Evolutionary conservation across 2,888 invertebrate genomes (phyloP), one percentile per base, ranked within the genome.

Genomic region (Phalera bucephala): DNA sequence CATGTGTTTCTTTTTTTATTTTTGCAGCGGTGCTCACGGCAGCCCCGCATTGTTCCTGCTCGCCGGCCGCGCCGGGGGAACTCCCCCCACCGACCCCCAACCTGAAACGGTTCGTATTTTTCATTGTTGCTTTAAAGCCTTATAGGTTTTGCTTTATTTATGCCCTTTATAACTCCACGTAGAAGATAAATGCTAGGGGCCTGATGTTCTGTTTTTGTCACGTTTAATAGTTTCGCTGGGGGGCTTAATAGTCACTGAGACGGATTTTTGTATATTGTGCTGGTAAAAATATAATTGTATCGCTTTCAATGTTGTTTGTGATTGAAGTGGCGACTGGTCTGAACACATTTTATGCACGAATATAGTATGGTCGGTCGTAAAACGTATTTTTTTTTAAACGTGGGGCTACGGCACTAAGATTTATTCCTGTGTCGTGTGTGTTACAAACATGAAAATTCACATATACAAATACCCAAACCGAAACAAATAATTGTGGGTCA

Each of bases 91-190:
- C 63, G 58, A 68, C 65, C 56, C 74, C 77, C 78, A 52, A 73
- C 83, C 74, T 77, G 81, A 85, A 87, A 84, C 85, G 87, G 88
- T 88, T 79, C 84, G 88, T 88, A 88, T 88, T 88, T 88, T 88
- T 89, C 87, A 87, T 87, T 87, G 88, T 87, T 87, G 82, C 83
- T 86, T 80, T 85, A 84, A 82, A 86, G 76, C 80, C 82, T 86
- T 87, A 87, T 87, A 87, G 86, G 83, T 87, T 87, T 84, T 87
- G 75, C 77, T 86, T 86, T 87, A 85, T 88, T 87, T 87, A 82
- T 80, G 78, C 78, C 77, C 78, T 84, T 84, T 85, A 84, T 87
- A 81, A 80, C 79, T 78, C 73, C 68, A 69, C 65, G 74, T 78
- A 69, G 72, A 77, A 85, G 82, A 86, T 79, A 83, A 86, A 85